Evolutionary conservation across 2,113 vertebrate genomes (phyloP).

Genomic region (Mungos mungo): DNA sequence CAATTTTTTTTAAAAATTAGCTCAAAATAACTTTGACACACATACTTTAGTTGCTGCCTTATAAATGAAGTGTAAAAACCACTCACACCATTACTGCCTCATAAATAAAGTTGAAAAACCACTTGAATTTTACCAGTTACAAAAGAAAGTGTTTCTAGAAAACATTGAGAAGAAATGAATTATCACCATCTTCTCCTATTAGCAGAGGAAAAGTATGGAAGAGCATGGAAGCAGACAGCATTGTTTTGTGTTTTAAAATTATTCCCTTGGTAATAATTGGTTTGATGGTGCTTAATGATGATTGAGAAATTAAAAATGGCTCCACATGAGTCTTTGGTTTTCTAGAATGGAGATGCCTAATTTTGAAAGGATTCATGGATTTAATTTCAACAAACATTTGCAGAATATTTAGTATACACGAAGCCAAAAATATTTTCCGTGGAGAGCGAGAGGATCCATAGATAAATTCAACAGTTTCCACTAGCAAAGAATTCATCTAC

Average conservation of each 20-base stretch:
- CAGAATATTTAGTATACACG: background rate
- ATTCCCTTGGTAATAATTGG: constrained; percentile 7
- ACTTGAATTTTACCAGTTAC: constrained; percentile 57
- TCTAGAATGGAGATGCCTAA: background rate
- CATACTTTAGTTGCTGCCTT: constrained; percentile 30
- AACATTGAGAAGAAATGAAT: constrained; percentile 64
- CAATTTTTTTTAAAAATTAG: background rate
- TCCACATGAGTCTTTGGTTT: background rate
- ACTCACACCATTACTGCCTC: constrained; percentile 57
- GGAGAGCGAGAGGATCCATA: background rate
- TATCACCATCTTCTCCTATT: background rate
- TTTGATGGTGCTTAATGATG: background rate
- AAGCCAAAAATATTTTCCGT: background rate
- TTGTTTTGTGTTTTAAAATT: constrained; percentile 16
- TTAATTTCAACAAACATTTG: constrained; percentile 4
- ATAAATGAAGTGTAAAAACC: constrained; percentile 36
- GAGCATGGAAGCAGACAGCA: background rate
- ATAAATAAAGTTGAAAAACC: constrained; percentile 58
- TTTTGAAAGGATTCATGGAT: background rate
- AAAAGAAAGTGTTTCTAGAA: constrained; percentile 62
- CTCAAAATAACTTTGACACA: constrained; percentile 32
- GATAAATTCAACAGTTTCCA: background rate
- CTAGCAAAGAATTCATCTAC: background rate
- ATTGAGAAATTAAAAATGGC: constrained; percentile 14
- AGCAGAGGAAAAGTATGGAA: background rate